Percentiles rank a stretch among this genome's conserved stretches.
These are phyloP conservation scores for Cyrtodaria siliqua DNA, from an alignment of 2,888 invertebrate genomes.

Conservation along the genomic window DNA sequence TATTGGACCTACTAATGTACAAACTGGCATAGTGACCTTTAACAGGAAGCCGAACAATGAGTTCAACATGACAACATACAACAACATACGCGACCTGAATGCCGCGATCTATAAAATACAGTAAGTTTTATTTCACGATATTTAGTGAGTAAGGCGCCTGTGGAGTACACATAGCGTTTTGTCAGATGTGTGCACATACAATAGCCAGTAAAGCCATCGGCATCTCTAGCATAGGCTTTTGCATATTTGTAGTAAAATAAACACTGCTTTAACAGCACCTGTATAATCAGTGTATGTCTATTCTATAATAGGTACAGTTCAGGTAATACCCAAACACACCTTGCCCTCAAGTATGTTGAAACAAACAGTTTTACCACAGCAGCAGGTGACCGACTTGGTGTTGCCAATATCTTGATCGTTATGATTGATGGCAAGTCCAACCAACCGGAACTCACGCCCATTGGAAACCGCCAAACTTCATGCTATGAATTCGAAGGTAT, in stretches of 20 bases:
- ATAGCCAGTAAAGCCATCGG: too few relatives aligned
- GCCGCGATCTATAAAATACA: constrained; percentile 69
- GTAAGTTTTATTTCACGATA: too few relatives aligned
- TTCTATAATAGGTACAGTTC: constrained; percentile 61
- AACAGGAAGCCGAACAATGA: constrained; percentile 65
- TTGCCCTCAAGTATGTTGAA: constrained; percentile 73
- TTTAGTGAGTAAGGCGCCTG: too few relatives aligned
- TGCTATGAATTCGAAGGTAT: constrained; percentile 58
- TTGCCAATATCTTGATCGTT: constrained; percentile 75
- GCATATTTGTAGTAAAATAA: too few relatives aligned
- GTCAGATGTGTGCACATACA: too few relatives aligned
- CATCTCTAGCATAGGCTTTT: too few relatives aligned
- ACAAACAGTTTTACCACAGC: constrained; percentile 69
- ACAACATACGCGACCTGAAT: constrained; percentile 57
- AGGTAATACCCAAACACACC: constrained; percentile 78
- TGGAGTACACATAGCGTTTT: too few relatives aligned
- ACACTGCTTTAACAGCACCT: too few relatives aligned
- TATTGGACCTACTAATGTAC: constrained; percentile 74
- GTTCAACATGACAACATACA: constrained; percentile 74
- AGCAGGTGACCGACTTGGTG: too few relatives aligned
- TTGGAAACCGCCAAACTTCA: constrained; percentile 65
- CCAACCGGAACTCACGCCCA: constrained; percentile 58
- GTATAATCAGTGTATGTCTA: not conserved
- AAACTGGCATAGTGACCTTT: constrained; percentile 76
- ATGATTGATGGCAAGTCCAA: constrained; percentile 77